phyloP scores from a whole-genome alignment of 2,113 vertebrate genomes.

The Psittacula cyanocephala region DNA sequence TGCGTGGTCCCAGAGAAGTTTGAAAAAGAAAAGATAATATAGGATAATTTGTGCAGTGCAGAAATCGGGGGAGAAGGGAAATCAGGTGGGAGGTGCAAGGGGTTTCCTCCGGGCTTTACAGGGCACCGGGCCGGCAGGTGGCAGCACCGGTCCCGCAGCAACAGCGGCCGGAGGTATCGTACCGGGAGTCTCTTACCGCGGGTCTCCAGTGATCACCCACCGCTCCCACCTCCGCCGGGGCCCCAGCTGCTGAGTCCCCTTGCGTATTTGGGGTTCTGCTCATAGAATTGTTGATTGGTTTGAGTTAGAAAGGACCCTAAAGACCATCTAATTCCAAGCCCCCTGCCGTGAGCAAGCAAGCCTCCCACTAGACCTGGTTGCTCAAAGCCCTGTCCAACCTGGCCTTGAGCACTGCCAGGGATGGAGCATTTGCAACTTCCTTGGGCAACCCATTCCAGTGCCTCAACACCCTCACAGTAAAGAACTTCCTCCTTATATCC shows the following conservation, averaged over 20 bases:
- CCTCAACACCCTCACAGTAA: background rate
- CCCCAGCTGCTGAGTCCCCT: too few species aligned
- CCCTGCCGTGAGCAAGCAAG: too few species aligned
- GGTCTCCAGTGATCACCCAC: rapidly evolving
- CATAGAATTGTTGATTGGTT: background rate
- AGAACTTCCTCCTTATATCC: background rate
- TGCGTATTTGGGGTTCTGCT: background rate
- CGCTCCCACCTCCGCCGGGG: rapidly evolving
- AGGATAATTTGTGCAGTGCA: rapidly evolving
- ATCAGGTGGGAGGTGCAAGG: rapidly evolving
- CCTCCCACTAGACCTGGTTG: background rate
- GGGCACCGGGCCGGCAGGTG: background rate
- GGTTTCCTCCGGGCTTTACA: rapidly evolving
- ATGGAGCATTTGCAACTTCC: background rate
- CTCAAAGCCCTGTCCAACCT: background rate
- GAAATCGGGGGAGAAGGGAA: rapidly evolving
- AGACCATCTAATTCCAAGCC: background rate
- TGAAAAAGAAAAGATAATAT: rapidly evolving
- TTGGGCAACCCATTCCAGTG: background rate
- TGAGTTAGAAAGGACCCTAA: background rate
- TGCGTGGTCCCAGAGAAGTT: rapidly evolving
- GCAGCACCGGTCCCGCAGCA: background rate
- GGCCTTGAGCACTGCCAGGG: background rate
- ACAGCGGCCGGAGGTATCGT: too few species aligned
- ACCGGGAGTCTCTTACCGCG: background rate